Evolutionary conservation across 2,888 invertebrate genomes (phyloP), one percentile per base, ranked within the genome.

Genomic region (Clunio marinus): DNA sequence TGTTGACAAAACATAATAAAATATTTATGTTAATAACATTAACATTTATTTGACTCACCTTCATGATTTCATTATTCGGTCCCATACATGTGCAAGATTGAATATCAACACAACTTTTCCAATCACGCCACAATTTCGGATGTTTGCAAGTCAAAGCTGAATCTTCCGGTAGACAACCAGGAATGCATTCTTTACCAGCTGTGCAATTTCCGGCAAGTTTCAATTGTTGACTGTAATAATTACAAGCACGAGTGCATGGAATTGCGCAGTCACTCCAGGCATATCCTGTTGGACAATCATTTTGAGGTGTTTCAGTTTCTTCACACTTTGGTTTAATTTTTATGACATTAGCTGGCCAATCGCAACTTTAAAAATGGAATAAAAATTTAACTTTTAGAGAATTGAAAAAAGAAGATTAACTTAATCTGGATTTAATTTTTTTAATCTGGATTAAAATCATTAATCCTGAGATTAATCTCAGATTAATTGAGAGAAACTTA

Each of bases 11-110:
- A 55, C 8, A 41, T 27, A 46, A 22, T 17, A 69, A 71, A 68
- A 22, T 51, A 20, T 15, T 32, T 10, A 46, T 57, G 24, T 60
- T 41, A 57, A 8, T n/a, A n/a, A n/a, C n/a, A n/a, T n/a, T n/a
- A n/a, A n/a, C n/a, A n/a, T n/a, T n/a, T n/a, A n/a, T n/a, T n/a
- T n/a, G n/a, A n/a, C 71, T 72, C 74, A 88, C 88, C 82, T 86
- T 85, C 1, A 91, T 80, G 8, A 85, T 80, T 58, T 82, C 78
- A 22, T 88, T 88, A 15, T 84, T 77, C 13, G 82, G 81, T 45
- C 87, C 84, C 69, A 82, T 80, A 75, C 94, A 95, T 10, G 89
- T 85, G 74, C 94, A 95, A 74, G 91, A 88, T 41, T 84, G 83
- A 13, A 82, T 75, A 0, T 84, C 80, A 1, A 93, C 90, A 73